Conservation (phyloP, 2,797 vertebrate species). For the Dipus sagitta region DNA sequence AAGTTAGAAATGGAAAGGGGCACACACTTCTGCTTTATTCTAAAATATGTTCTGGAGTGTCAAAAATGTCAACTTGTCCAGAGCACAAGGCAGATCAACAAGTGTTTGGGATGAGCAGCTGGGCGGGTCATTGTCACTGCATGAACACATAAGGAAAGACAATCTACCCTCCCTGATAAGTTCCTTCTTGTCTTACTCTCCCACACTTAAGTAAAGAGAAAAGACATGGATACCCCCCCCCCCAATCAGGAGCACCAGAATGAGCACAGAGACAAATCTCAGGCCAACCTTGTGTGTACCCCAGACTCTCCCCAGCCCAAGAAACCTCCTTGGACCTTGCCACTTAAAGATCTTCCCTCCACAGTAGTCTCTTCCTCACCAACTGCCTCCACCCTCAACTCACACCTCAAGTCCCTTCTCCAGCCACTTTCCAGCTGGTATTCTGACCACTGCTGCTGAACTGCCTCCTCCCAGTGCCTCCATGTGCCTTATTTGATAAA, state of each 20-base stretch:
- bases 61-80: neutral
- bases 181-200: neutral
- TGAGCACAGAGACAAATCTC: neutral
- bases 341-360: neutral
- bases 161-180: neutral
- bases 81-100: conserved; percentile 4
- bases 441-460: neutral
- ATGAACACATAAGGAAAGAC: neutral
- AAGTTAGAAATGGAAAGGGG: neutral
- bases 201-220: neutral
- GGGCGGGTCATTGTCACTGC: neutral
- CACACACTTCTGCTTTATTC: neutral
- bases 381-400: neutral
- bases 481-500: neutral
- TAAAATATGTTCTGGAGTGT: neutral
- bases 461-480: neutral
- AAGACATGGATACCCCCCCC: neutral
- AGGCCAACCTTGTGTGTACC: neutral
- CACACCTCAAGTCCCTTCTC: neutral
- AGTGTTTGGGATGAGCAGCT: neutral
- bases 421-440: neutral
- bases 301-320: neutral
- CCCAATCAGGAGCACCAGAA: neutral
- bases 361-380: neutral
- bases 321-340: neutral